Evolutionary conservation across 2,113 vertebrate species (phyloP).

Genomic region (Camelus bactrianus): DNA sequence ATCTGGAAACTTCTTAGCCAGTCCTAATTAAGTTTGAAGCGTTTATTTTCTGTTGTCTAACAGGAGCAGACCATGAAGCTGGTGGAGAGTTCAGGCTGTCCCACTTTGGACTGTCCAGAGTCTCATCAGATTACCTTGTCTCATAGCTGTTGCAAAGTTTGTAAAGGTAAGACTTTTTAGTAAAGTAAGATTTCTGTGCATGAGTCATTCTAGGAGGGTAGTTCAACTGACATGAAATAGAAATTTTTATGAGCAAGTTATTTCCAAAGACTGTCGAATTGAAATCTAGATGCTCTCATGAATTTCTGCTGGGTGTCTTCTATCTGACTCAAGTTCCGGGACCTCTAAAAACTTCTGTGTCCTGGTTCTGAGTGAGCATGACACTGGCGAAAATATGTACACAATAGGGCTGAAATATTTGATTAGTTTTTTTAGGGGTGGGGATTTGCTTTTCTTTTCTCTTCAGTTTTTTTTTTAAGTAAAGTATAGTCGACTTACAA

Average conservation of each 20-base stretch:
- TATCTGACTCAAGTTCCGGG: not conserved
- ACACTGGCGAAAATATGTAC: not conserved
- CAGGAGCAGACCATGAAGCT: conserved; percentile 95
- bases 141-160: conserved; percentile 97
- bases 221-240: not conserved
- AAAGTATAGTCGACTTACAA: no score
- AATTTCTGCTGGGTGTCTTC: not conserved
- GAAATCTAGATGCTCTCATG: not conserved
- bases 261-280: not conserved
- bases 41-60: conserved; percentile 61
- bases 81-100: conserved; percentile 88
- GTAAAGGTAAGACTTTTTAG: conserved; percentile 92
- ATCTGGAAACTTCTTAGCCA: not conserved
- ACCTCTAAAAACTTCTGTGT: not conserved
- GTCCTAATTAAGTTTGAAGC: not conserved
- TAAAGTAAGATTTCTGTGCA: not conserved
- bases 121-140: conserved; percentile 94
- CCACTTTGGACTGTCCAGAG: conserved; percentile 92
- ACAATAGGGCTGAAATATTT: not conserved
- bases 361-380: not conserved
- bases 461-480: not conserved
- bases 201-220: not conserved
- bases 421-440: not conserved
- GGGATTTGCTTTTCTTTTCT: not conserved
- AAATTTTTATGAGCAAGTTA: conserved; percentile 15